These are phyloP conservation scores for Conchocele bisecta DNA, from an alignment of 2,888 invertebrate genomes.

Conservation along the genomic window DNA sequence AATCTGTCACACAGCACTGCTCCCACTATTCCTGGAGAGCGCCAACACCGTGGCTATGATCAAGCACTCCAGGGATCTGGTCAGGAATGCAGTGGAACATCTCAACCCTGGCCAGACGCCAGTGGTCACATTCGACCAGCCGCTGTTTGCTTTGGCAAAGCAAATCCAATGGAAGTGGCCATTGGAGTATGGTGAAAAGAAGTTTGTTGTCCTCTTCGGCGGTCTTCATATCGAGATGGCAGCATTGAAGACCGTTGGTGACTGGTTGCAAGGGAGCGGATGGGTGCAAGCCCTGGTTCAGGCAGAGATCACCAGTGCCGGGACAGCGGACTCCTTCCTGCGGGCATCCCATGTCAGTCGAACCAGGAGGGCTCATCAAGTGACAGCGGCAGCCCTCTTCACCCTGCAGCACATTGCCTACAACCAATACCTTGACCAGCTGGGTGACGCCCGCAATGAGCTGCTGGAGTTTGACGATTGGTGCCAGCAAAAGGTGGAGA, in stretches of 20 bases:
- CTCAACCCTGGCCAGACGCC: constrained; percentile 60
- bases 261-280: constrained; percentile 62
- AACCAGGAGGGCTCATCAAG: constrained; percentile 24
- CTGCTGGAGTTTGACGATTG: constrained; percentile 9
- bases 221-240: constrained; percentile 75
- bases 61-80: constrained; percentile 2
- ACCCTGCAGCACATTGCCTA: constrained; percentile 2
- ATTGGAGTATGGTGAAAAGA: constrained; percentile 69
- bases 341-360: constrained; percentile 19
- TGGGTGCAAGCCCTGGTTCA: constrained; percentile 58
- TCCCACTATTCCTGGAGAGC: constrained; percentile 18
- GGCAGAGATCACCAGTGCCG: constrained; percentile 26
- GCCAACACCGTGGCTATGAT: constrained; percentile 21
- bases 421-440: too few species aligned
- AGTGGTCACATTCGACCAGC: constrained; percentile 59
- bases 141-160: too few species aligned
- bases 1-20: too few species aligned
- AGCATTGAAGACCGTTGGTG: constrained; percentile 60
- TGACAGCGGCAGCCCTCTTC: constrained; percentile 21
- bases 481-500: constrained; percentile 1
- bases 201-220: constrained; percentile 69
- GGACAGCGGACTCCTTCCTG: constrained; percentile 42
- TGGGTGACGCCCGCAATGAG: too few species aligned
- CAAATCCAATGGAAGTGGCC: too few species aligned
- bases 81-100: constrained; percentile 1